Conservation (phyloP, 1,140 invertebrate species). For the Trichogramma pretiosum region DNA sequence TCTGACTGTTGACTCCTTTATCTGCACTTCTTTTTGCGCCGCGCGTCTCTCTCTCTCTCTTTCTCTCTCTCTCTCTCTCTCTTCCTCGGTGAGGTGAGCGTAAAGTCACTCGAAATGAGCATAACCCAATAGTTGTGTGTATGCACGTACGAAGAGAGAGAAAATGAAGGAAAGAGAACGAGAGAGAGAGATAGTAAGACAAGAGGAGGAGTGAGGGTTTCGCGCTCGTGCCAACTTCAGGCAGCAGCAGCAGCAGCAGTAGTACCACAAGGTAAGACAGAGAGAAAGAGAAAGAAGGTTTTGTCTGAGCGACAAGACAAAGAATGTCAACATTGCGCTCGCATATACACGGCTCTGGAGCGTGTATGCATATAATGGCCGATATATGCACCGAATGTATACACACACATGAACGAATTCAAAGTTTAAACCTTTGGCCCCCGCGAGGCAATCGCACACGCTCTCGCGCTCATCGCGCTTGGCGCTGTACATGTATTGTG, state of each 20-base stretch:
- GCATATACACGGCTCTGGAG: too few species aligned
- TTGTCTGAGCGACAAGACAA: conserved; percentile 36
- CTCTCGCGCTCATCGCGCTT: not conserved
- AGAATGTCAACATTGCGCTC: conserved; percentile 38
- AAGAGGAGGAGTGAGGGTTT: conserved; percentile 21
- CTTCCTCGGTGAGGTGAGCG: too few species aligned
- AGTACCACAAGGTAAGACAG: not conserved
- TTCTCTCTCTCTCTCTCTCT: not conserved
- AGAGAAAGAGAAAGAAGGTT: conserved; percentile 13
- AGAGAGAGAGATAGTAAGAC: conserved; percentile 2
- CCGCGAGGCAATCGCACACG: conserved; percentile 21
- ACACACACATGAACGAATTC: too few species aligned
- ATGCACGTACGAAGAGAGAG: conserved; percentile 18
- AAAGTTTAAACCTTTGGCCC: too few species aligned
- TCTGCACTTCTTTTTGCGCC: too few species aligned
- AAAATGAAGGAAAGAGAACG: conserved; percentile 15
- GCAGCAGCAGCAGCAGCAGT: conserved; percentile 6
- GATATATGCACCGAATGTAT: too few species aligned
- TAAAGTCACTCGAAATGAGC: too few species aligned
- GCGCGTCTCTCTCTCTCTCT: not conserved
- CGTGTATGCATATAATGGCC: conserved; percentile 34
- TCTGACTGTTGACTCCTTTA: too few species aligned
- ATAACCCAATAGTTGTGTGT: too few species aligned
- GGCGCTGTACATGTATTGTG: conserved; percentile 16
- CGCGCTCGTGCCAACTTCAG: too few species aligned